Conservation (phyloP, 2,113 vertebrate genomes). For the Lophura nycthemera region DNA sequence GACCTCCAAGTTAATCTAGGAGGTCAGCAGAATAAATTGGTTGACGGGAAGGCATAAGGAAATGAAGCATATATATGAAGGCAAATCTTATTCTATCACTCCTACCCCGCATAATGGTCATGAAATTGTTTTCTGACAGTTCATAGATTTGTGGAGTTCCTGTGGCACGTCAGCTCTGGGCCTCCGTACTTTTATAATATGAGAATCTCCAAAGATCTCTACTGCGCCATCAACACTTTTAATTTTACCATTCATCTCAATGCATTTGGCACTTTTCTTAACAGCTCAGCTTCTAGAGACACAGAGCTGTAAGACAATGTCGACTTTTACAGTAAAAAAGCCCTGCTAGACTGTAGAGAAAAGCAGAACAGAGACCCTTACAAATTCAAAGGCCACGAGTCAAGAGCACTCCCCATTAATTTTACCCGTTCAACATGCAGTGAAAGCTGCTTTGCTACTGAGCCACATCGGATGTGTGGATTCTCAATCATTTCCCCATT, state of each 20-base stretch:
- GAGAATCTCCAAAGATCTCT: constrained; percentile 7
- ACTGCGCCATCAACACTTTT: background rate
- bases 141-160: background rate
- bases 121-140: background rate
- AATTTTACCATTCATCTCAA: constrained; percentile 21
- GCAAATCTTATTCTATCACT: background rate
- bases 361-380: constrained; percentile 42
- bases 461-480: background rate
- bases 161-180: background rate
- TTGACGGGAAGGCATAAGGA: background rate
- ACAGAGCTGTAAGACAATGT: background rate
- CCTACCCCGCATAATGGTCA: background rate
- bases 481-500: constrained; percentile 56
- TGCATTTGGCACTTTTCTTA: constrained; percentile 13
- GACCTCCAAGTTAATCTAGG: background rate
- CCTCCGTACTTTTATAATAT: background rate
- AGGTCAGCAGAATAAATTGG: background rate
- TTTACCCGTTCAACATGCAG: background rate
- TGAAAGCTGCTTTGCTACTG: constrained; percentile 19
- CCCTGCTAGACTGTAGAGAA: background rate
- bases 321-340: background rate
- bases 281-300: background rate
- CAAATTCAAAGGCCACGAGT: constrained; percentile 39
- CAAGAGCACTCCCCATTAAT: constrained; percentile 36
- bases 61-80: background rate